Evolutionary conservation across 2,888 invertebrate genomes (phyloP).

Genomic region (Caprella mutica): DNA sequence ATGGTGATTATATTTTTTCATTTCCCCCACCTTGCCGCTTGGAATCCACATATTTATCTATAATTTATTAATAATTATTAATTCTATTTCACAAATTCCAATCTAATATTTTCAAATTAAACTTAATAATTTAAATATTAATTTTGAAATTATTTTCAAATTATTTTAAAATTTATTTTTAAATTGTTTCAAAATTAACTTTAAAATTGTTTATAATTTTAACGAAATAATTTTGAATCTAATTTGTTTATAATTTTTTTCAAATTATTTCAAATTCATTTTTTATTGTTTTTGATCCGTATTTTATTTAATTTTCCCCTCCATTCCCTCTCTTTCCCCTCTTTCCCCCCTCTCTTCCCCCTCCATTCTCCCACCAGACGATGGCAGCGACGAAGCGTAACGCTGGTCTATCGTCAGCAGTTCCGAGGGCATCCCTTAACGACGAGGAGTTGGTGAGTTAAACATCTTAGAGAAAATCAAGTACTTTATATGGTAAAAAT

Average conservation of each 20-base stretch:
- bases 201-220: not conserved
- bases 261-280: not conserved
- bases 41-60: too few species aligned
- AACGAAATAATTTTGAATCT: too few species aligned
- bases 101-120: too few species aligned
- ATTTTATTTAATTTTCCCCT: not conserved
- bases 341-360: not conserved
- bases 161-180: too few species aligned
- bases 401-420: slow-evolving; percentile 91
- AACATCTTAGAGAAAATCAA: not conserved
- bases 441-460: slow-evolving; percentile 96
- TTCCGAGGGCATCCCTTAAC: slow-evolving; percentile 90
- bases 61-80: too few species aligned
- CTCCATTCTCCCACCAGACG: slow-evolving; percentile 53
- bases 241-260: too few species aligned
- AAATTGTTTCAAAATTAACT: not conserved
- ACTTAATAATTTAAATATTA: too few species aligned
- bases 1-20: too few species aligned
- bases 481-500: too few species aligned
- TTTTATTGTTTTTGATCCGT: not conserved
- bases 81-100: too few species aligned
- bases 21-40: too few species aligned
- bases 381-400: slow-evolving; percentile 98
- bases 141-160: too few species aligned
- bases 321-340: not conserved